Conservation (phyloP, 2,113 vertebrate genomes). For the Naja naja region DNA sequence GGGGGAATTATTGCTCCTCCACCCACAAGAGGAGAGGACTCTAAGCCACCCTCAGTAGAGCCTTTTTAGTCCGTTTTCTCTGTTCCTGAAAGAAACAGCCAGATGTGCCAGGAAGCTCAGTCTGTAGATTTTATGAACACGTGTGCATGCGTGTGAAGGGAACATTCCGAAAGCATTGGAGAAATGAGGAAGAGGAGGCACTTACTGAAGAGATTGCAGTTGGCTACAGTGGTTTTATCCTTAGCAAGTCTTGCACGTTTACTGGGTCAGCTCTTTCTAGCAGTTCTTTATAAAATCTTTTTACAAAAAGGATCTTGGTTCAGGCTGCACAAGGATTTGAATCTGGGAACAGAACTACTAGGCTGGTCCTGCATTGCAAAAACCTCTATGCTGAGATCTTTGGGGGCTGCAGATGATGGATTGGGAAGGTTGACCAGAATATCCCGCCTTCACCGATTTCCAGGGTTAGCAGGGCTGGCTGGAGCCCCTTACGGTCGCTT, state of each 20-base stretch:
- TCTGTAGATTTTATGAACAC: background rate
- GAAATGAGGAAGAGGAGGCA: no score
- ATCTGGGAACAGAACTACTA: background rate
- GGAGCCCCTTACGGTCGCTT: background rate
- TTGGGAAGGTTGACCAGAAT: background rate
- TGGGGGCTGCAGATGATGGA: background rate
- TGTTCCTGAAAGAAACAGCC: background rate
- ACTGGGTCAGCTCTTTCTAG: background rate
- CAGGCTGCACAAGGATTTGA: background rate
- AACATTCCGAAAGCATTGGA: background rate
- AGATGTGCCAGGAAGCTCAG: no score
- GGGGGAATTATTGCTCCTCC: background rate
- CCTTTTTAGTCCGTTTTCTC: background rate
- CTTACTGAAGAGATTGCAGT: background rate
- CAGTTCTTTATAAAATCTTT: background rate
- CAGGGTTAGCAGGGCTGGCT: background rate
- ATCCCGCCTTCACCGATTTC: background rate
- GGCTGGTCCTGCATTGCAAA: background rate
- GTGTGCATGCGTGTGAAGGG: background rate
- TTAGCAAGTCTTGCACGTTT: background rate
- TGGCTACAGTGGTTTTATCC: background rate
- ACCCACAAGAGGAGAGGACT: background rate
- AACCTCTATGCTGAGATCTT: background rate
- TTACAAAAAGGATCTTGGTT: no score
- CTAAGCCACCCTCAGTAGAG: background rate